A percentile compares a stretch with the other conserved stretches of the same genome.
These are phyloP conservation scores for Notechis scutatus DNA, from an alignment of 2,113 vertebrate species.

Conservation along the genomic window DNA sequence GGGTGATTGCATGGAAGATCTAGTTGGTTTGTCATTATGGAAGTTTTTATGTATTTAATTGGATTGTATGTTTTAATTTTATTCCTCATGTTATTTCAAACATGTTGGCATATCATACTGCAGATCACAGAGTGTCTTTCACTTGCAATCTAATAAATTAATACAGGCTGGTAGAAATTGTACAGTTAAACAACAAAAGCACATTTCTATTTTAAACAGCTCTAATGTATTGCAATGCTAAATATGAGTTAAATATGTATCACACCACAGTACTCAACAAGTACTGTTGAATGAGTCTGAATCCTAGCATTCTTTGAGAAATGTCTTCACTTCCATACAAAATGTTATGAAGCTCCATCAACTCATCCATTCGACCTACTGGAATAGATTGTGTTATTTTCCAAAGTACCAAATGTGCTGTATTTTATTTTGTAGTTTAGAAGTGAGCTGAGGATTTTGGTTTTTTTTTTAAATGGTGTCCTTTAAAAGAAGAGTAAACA, in stretches of 20 bases:
- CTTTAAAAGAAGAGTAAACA: slow-evolving; percentile 35
- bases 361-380: background rate
- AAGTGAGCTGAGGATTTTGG: background rate
- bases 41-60: background rate
- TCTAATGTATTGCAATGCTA: background rate
- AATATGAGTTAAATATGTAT: background rate
- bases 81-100: background rate
- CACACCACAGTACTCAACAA: background rate
- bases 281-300: background rate
- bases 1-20: background rate
- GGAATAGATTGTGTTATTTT: slow-evolving; percentile 16
- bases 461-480: background rate
- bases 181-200: background rate
- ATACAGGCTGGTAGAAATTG: background rate
- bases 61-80: background rate
- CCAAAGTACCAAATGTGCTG: background rate
- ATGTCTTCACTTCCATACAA: background rate
- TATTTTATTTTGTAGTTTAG: background rate
- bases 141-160: background rate
- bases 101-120: background rate
- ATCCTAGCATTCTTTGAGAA: background rate
- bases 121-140: background rate
- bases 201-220: background rate
- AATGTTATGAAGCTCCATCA: background rate
- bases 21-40: background rate